These are phyloP conservation scores for Albula glossodonta DNA, from an alignment of 2,113 vertebrate genomes.

Conservation along the genomic window DNA sequence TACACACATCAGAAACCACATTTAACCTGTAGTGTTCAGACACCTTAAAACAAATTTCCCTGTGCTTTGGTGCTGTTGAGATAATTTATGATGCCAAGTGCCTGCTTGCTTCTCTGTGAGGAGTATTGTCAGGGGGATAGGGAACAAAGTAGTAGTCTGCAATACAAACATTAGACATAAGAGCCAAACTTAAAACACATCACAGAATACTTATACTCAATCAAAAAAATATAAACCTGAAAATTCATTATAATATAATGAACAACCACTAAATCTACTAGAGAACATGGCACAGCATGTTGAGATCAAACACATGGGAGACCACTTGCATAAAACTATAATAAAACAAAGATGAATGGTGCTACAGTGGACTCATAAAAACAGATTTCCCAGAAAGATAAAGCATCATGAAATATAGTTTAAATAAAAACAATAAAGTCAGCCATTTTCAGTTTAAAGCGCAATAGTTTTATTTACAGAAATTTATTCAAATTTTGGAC, in stretches of 20 bases:
- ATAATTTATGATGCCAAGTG: too few species aligned
- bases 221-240: too few species aligned
- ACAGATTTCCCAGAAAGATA: neutral
- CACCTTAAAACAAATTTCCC: too few species aligned
- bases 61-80: too few species aligned
- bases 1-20: too few species aligned
- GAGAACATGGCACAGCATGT: neutral
- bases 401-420: neutral
- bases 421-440: neutral
- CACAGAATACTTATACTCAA: neutral
- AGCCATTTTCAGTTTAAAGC: neutral
- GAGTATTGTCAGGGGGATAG: neutral
- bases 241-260: neutral
- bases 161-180: neutral
- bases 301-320: neutral
- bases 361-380: neutral
- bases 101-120: too few species aligned
- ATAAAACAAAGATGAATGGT: neutral
- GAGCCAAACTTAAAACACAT: neutral
- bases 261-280: neutral
- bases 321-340: neutral
- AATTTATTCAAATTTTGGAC: constrained; percentile 3
- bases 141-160: neutral
- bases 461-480: constrained; percentile 17
- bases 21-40: too few species aligned